Evolutionary conservation across 2,113 vertebrate species (phyloP), one percentile per base, ranked within the genome.

Genomic region (Pogonocichla stellata): DNA sequence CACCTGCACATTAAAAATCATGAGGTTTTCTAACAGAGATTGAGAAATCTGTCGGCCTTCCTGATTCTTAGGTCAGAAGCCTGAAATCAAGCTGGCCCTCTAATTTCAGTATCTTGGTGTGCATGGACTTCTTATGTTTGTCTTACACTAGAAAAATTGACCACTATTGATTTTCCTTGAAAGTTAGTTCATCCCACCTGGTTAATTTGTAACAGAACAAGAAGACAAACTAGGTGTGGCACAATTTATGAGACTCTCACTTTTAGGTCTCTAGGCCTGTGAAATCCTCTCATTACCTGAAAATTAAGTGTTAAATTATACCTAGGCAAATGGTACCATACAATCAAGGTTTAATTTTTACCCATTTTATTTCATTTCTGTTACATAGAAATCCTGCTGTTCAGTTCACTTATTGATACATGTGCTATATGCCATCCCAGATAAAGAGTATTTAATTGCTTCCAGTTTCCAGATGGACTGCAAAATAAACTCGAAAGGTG

Each of bases 1-100:
- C 92, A 96, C 89, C 91, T 95, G 88, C 89, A 61, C 31, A 8
- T 48, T 89, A 83, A 81, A 94, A 94, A 92, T 51, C 48, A 51
- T 60, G 13, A 86, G 23, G 13, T 93, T 93, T 71, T 69, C 33
- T 71, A 53, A 75, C 6, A 47, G 23, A 40, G 67, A 43, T 7
- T 79, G 72, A 88, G 80, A 92, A 89, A 53, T 89, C 86, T 79
- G 91, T 84, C 60, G 48, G 5, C 4, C 15, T 16, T 14, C 5
- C 4, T 15, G 31, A 67, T 71, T 74, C 26, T 66, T 77, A 12
- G 38, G 15, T 86, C 69, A 89, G 72, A 62, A 91, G 33, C 33
- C 51, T 95, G 64, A 92, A 92, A 50, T 43, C 56, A 91, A 22
- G 22, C 36, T 60, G 61, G 13, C 47, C 31, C 28, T 20, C 40